phyloP scores from a whole-genome alignment of 2,113 vertebrate genomes.

The Anarrhichthys ocellatus region DNA sequence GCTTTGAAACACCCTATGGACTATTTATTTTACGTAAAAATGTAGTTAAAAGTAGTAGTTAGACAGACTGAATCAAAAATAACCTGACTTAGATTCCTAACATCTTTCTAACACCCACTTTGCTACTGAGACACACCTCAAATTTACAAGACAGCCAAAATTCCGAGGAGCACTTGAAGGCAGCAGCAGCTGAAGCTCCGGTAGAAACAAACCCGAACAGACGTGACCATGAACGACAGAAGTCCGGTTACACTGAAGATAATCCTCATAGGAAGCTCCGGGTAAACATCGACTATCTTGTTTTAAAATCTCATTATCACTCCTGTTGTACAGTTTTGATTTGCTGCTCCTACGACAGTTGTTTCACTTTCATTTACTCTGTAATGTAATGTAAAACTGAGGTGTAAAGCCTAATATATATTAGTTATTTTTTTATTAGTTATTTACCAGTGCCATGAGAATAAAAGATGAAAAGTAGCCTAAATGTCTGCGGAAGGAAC shows the following conservation, averaged over 20 bases:
- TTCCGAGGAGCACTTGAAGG: slow-evolving; percentile 44
- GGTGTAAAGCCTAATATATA: background rate
- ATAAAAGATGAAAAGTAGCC: background rate
- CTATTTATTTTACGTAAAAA: too few species aligned
- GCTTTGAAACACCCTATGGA: background rate
- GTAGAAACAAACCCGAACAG: background rate
- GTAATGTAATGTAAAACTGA: background rate
- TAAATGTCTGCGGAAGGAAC: too few species aligned
- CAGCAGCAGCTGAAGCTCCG: background rate
- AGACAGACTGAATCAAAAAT: too few species aligned
- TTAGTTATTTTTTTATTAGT: too few species aligned
- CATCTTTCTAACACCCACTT: background rate
- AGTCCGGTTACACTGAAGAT: slow-evolving; percentile 69
- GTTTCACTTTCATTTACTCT: slow-evolving; percentile 51
- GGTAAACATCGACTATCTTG: slow-evolving; percentile 63
- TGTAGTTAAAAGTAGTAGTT: too few species aligned
- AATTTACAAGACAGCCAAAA: fast-evolving
- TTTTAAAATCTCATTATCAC: background rate
- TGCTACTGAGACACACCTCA: background rate
- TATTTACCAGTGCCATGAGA: background rate
- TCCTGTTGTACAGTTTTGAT: background rate
- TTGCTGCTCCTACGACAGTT: background rate
- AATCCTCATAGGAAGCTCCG: slow-evolving; percentile 80
- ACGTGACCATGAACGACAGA: slow-evolving; percentile 44
- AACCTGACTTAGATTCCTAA: background rate